Percentiles rank a stretch among this genome's conserved stretches.
Evolutionary conservation across 2,888 invertebrate genomes (phyloP).

Genomic region (Nipponacmea schrenckii): DNA sequence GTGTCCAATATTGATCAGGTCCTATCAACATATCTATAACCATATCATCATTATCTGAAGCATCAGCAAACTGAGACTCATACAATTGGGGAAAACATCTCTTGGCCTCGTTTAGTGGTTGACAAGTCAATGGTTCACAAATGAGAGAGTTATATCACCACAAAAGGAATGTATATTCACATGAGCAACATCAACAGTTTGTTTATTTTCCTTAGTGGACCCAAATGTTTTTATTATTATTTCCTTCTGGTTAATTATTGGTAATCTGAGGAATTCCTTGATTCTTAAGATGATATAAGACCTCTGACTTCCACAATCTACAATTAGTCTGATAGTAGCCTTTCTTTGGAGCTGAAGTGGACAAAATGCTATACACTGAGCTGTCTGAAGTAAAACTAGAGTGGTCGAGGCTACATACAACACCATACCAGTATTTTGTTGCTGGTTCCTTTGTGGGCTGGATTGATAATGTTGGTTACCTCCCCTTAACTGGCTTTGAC

Average conservation of each 20-base stretch:
- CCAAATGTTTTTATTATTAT: not conserved
- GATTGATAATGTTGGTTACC: no score
- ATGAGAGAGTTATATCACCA: not conserved
- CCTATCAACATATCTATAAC: no score
- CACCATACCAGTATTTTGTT: not conserved
- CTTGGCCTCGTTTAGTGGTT: no score
- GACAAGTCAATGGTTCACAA: not conserved
- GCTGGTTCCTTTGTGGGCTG: no score
- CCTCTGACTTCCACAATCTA: not conserved
- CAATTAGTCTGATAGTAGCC: not conserved
- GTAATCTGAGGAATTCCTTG: not conserved
- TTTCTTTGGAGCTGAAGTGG: no score
- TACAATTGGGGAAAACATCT: no score
- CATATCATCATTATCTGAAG: no score
- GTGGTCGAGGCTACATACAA: not conserved
- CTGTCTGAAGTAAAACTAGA: not conserved
- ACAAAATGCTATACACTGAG: no score
- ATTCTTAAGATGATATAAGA: not conserved
- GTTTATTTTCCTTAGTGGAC: not conserved
- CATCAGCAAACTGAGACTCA: no score
- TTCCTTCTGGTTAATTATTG: not conserved
- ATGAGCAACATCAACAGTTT: not conserved
- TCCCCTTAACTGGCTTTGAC: no score
- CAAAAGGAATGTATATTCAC: not conserved
- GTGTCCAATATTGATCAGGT: not conserved